Percentiles rank a stretch among this genome's conserved stretches.
These are phyloP conservation scores for Heliconius sara DNA, from an alignment of 2,888 invertebrate genomes.

Conservation along the genomic window DNA sequence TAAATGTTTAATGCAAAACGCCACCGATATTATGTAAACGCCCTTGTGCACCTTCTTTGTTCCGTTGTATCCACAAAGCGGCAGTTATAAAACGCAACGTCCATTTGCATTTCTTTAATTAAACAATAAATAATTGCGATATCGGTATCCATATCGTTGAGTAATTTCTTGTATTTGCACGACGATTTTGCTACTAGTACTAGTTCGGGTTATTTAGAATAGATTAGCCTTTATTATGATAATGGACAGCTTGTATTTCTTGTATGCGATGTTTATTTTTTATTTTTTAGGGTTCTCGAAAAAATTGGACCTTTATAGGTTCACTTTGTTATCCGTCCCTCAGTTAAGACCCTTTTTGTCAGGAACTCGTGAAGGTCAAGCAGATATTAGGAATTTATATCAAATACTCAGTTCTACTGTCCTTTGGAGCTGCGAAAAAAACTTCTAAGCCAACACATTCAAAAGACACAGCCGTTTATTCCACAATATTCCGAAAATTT, in stretches of 20 bases:
- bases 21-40: conserved; percentile 26
- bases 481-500: too few relatives aligned
- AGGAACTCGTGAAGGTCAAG: too few relatives aligned
- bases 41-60: conserved; percentile 26
- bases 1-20: conserved; percentile 18
- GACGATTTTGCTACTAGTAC: not conserved
- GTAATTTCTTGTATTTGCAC: conserved; percentile 14
- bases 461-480: too few relatives aligned
- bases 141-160: not conserved
- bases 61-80: conserved; percentile 8
- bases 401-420: too few relatives aligned
- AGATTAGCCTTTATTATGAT: conserved; percentile 1
- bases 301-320: too few relatives aligned
- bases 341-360: too few relatives aligned
- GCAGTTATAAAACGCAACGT: not conserved
- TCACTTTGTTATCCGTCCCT: too few relatives aligned
- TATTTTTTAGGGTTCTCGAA: too few relatives aligned
- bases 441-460: too few relatives aligned
- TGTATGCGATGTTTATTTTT: not conserved
- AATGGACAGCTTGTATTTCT: not conserved
- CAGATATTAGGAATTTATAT: too few relatives aligned
- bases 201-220: not conserved
- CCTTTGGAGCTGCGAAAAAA: too few relatives aligned
- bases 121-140: conserved; percentile 16
- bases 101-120: conserved; percentile 6